These are phyloP conservation scores for Lethenteron reissneri DNA, from an alignment of 2,113 vertebrate genomes.

Conservation along the genomic window DNA sequence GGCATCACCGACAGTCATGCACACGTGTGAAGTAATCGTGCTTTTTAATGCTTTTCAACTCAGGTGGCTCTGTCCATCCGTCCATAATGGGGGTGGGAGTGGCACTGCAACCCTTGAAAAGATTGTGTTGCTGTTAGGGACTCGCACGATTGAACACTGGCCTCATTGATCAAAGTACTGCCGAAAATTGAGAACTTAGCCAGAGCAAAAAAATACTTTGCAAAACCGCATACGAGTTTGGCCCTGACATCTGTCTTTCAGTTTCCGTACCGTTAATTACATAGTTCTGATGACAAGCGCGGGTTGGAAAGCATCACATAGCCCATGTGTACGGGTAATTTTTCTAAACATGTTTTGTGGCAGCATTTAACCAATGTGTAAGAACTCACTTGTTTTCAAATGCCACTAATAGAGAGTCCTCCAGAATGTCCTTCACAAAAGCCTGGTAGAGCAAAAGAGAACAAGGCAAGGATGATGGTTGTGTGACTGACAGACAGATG, in stretches of 20 bases:
- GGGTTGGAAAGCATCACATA: not conserved
- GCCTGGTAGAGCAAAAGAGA: conserved; percentile 24
- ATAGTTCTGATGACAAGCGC: not conserved
- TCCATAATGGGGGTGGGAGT: no score
- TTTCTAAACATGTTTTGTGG: not conserved
- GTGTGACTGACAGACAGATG: no score
- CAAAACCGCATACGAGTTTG: conserved; percentile 1
- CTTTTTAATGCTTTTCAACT: no score
- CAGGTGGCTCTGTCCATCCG: no score
- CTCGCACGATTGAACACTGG: no score
- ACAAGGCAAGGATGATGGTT: no score
- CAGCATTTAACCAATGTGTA: conserved; percentile 4
- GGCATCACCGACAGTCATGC: no score
- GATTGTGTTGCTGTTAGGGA: no score
- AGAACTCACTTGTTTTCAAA: conserved; percentile 79
- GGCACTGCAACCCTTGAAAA: no score
- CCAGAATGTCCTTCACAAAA: conserved; percentile 68
- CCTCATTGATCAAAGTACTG: no score
- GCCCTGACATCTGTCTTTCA: not conserved
- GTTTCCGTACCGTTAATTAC: not conserved
- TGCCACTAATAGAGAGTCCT: conserved; percentile 64
- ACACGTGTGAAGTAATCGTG: no score
- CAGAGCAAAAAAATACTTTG: not conserved
- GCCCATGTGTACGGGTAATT: not conserved
- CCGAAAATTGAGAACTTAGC: not conserved